phyloP scores from a whole-genome alignment of 2,113 vertebrate species.

The Pseudorasbora parva region DNA sequence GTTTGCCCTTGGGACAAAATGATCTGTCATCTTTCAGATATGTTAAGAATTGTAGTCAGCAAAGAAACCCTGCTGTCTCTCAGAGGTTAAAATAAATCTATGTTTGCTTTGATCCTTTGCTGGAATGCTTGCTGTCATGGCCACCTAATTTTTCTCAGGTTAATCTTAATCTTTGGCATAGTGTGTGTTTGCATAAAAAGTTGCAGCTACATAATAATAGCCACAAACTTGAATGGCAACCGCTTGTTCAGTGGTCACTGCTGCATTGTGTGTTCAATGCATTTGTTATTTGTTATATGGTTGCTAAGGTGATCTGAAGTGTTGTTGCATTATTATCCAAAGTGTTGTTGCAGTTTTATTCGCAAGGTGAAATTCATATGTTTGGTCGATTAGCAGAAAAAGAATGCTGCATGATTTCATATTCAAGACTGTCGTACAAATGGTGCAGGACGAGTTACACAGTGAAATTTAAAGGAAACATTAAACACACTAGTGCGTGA shows the following conservation, averaged over 20 bases:
- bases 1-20: slow-evolving; percentile 30
- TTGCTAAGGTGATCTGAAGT: background rate
- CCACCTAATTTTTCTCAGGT: background rate
- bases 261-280: background rate
- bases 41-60: slow-evolving; percentile 16
- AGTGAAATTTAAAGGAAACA: background rate
- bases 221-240: background rate
- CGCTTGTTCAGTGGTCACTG: background rate
- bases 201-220: background rate
- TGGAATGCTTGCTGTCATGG: background rate
- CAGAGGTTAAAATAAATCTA: slow-evolving; percentile 1
- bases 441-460: background rate
- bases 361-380: background rate
- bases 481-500: no score
- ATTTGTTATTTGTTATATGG: background rate
- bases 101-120: slow-evolving; percentile 1
- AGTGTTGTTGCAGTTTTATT: background rate
- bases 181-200: background rate
- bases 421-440: background rate
- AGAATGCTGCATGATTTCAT: background rate
- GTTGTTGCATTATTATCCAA: background rate
- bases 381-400: background rate
- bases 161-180: background rate
- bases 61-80: slow-evolving; percentile 14
- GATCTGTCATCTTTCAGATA: slow-evolving; percentile 29